Conservation (phyloP, 2,888 invertebrate genomes). For the Embidobia sp. region DNA sequence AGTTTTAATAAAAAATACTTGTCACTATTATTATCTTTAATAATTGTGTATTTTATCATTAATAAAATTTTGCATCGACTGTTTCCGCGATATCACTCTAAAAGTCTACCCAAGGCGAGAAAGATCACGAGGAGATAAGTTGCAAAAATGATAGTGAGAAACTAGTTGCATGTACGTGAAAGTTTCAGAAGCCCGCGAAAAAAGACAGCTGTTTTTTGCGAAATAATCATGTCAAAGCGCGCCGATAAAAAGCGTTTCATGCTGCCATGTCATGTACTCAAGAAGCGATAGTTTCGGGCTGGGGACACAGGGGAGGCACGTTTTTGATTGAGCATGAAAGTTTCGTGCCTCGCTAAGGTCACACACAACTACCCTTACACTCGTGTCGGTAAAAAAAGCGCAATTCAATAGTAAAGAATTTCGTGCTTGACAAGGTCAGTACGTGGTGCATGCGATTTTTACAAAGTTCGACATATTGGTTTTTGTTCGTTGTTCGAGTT, state of each 20-base stretch:
- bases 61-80: no score
- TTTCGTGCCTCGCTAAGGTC: no score
- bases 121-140: neutral
- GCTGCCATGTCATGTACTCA: constrained; percentile 32
- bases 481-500: constrained; percentile 1
- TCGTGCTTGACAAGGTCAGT: constrained; percentile 50
- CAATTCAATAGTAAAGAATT: constrained; percentile 36
- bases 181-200: neutral
- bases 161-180: constrained; percentile 4
- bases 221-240: constrained; percentile 22
- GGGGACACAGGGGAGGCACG: neutral
- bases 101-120: no score
- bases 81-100: no score
- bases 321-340: neutral
- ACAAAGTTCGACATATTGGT: constrained; percentile 6
- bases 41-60: no score
- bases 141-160: constrained; percentile 1
- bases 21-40: no score
- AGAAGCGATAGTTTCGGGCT: constrained; percentile 14
- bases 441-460: constrained; percentile 42
- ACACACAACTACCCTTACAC: no score
- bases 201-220: neutral
- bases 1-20: no score
- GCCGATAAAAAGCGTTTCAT: constrained; percentile 35
- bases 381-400: neutral